A percentile compares a stretch with the other conserved stretches of the same genome.
Conservation (phyloP, 2,888 invertebrate genomes). For the Cabera pusaria region DNA sequence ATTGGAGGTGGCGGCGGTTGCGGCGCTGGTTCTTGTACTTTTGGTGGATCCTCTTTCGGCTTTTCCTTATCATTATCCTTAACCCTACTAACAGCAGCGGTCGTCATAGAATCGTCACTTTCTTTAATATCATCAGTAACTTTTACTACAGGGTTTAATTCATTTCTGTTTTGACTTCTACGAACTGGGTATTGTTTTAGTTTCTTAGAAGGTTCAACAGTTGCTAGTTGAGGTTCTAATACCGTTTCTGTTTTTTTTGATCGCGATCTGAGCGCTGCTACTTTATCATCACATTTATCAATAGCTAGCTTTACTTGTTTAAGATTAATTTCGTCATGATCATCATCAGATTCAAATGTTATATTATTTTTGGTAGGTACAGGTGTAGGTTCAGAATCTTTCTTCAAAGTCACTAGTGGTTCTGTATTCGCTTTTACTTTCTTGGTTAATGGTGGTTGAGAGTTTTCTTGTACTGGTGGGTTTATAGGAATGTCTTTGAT, state of each 20-base stretch:
- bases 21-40: constrained; percentile 21
- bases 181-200: constrained; percentile 10
- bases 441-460: constrained; percentile 23
- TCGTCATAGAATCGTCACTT: constrained; percentile 4
- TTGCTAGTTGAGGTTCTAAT: constrained; percentile 9
- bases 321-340: constrained; percentile 33
- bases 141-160: constrained; percentile 13
- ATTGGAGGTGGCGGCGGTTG: constrained; percentile 44
- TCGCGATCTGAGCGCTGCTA: constrained; percentile 20
- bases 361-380: constrained; percentile 6
- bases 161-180: constrained; percentile 23
- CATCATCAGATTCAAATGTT: constrained; percentile 13
- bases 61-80: constrained; percentile 23
- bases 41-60: constrained; percentile 31
- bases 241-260: constrained; percentile 10
- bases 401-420: constrained; percentile 18
- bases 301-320: constrained; percentile 39
- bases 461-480: constrained; percentile 35
- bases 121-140: constrained; percentile 7
- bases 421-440: constrained; percentile 31
- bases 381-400: constrained; percentile 10
- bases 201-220: constrained; percentile 6
- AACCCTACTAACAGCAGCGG: constrained; percentile 8
- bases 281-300: constrained; percentile 36
- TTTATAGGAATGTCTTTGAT: constrained; percentile 56